These are phyloP conservation scores for Scophthalmus maximus DNA, from an alignment of 2,113 vertebrate species.

Conservation along the genomic window DNA sequence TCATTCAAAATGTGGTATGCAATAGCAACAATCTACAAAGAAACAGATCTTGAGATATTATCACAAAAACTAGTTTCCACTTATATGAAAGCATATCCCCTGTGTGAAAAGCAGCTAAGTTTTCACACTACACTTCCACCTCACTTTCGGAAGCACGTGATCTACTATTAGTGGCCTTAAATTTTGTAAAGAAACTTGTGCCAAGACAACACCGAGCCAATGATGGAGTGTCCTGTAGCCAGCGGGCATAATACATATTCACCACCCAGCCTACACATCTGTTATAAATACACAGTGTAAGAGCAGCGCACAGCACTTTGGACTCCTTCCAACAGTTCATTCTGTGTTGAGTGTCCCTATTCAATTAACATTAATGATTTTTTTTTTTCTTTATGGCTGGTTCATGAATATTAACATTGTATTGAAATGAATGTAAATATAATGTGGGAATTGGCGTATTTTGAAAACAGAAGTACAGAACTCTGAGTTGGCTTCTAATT, in stretches of 20 bases:
- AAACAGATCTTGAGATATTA: not conserved
- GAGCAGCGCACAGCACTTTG: constrained; percentile 55
- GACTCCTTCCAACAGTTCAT: constrained; percentile 68
- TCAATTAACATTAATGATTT: constrained; percentile 81
- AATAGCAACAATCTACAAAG: not conserved
- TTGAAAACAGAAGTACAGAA: constrained; percentile 66
- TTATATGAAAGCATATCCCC: not conserved
- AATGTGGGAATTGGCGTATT: constrained; percentile 70
- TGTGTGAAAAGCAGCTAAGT: not conserved
- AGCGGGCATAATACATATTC: constrained; percentile 53
- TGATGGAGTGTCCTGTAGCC: constrained; percentile 30
- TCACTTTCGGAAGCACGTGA: constrained; percentile 6
- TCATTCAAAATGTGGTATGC: not conserved
- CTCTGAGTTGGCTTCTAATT: constrained; percentile 68
- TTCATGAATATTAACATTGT: constrained; percentile 80
- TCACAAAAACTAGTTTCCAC: not conserved
- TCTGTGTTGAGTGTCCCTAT: constrained; percentile 71
- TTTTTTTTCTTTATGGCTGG: constrained; percentile 59
- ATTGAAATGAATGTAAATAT: constrained; percentile 79
- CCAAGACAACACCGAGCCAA: constrained; percentile 34
- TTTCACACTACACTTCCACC: not conserved
- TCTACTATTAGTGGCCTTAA: constrained; percentile 16
- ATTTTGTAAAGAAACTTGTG: constrained; percentile 28
- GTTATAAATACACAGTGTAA: constrained; percentile 50
- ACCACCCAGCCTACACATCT: constrained; percentile 51